Conservation (phyloP, 1,140 invertebrate genomes). For the Tetramorium alpestre region DNA sequence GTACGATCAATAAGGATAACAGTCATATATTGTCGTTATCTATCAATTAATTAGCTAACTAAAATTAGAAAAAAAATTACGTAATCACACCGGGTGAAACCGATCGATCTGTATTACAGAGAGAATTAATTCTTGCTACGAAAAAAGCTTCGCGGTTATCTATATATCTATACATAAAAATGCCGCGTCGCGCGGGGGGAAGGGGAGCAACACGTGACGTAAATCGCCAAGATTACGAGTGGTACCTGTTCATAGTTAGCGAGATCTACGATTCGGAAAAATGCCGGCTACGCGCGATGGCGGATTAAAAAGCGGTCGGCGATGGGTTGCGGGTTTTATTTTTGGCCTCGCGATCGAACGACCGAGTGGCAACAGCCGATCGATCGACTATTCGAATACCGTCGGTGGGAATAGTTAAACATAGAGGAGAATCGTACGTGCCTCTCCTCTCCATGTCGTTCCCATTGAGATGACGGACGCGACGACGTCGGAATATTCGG, state of each 20-base stretch:
- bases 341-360: conserved; percentile 68
- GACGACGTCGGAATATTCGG: conserved; percentile 26
- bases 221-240: conserved; percentile 1
- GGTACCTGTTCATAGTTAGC: neutral
- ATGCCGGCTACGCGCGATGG: conserved; percentile 9
- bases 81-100: neutral
- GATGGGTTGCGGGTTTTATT: conserved; percentile 64
- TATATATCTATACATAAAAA: neutral
- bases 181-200: neutral
- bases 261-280: neutral
- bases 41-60: conserved; percentile 1
- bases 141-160: neutral
- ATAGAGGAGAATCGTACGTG: neutral
- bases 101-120: neutral
- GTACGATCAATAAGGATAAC: neutral
- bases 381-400: conserved; percentile 62
- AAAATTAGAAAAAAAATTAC: conserved; percentile 9
- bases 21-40: neutral
- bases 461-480: conserved; percentile 12
- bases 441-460: neutral
- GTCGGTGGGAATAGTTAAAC: conserved; percentile 5
- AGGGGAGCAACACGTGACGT: neutral
- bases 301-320: conserved; percentile 63
- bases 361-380: conserved; percentile 66
- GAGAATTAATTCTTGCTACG: neutral